phyloP scores from a whole-genome alignment of 2,888 invertebrate genomes.

The Invenusta paracnida region DNA sequence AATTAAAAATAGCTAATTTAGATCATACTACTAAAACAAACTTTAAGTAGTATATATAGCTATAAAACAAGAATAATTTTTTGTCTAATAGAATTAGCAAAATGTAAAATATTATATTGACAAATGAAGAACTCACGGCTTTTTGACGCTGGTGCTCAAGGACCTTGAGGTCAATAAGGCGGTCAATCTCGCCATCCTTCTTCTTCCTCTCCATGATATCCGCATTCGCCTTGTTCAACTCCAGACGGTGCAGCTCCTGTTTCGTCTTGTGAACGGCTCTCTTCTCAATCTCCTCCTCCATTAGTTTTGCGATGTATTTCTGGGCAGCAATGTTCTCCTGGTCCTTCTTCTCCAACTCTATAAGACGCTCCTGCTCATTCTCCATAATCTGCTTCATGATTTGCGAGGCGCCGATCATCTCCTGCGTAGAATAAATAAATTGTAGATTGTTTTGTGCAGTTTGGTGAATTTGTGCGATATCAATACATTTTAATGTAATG shows the following conservation, averaged over 20 bases:
- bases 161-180: slow-evolving; percentile 56
- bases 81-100: too few species aligned
- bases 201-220: slow-evolving; percentile 56
- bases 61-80: too few species aligned
- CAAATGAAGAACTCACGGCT: slow-evolving; percentile 55
- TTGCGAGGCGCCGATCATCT: slow-evolving; percentile 57
- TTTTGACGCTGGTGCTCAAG: slow-evolving; percentile 59
- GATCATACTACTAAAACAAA: too few species aligned
- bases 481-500: too few species aligned
- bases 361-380: slow-evolving; percentile 56
- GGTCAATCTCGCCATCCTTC: slow-evolving; percentile 54
- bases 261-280: slow-evolving; percentile 53
- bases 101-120: too few species aligned
- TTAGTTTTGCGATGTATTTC: slow-evolving; percentile 58
- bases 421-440: not conserved
- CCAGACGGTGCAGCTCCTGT: slow-evolving; percentile 51
- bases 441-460: too few species aligned
- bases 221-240: slow-evolving; percentile 58
- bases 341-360: slow-evolving; percentile 59
- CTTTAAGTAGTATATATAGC: too few species aligned
- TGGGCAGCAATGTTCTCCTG: slow-evolving; percentile 59
- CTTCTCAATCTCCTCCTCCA: slow-evolving; percentile 56
- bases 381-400: slow-evolving; percentile 59
- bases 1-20: too few species aligned
- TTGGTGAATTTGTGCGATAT: too few species aligned